A percentile compares a stretch with the other conserved stretches of the same genome.
Evolutionary conservation across 2,797 vertebrate genomes (phyloP).

Genomic region (Epinephelus coioides): DNA sequence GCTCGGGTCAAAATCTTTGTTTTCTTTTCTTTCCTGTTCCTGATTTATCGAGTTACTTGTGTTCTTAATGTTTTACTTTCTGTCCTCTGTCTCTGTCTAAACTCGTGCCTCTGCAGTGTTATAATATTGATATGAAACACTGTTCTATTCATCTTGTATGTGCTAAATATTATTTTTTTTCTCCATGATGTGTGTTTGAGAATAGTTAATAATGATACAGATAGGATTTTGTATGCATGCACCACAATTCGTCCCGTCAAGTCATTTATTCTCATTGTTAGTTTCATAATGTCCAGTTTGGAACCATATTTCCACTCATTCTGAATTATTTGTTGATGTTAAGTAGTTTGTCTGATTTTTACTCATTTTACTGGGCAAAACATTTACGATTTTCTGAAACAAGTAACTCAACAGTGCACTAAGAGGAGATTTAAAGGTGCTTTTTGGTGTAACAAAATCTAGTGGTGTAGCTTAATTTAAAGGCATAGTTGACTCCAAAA

Average conservation of each 20-base stretch:
- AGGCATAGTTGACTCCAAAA: no score
- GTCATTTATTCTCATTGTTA: constrained; percentile 16
- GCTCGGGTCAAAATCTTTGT: constrained; percentile 34
- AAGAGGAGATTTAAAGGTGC: neutral
- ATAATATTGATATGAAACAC: neutral
- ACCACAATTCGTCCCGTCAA: constrained; percentile 1
- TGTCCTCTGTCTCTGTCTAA: neutral
- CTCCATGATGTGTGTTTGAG: neutral
- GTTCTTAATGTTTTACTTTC: neutral
- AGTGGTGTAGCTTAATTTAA: no score
- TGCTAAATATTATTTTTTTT: neutral
- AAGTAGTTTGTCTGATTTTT: neutral
- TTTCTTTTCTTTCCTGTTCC: constrained; percentile 15
- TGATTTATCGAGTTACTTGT: neutral
- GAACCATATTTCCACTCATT: neutral
- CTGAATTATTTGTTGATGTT: neutral
- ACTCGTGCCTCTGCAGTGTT: constrained; percentile 11
- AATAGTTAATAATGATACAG: neutral
- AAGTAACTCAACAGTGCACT: neutral
- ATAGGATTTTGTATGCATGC: constrained; percentile 29
- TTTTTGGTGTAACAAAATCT: neutral
- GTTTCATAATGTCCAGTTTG: neutral
- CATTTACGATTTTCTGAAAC: neutral
- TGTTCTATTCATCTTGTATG: neutral
- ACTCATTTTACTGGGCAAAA: neutral